Evolutionary conservation across 2,888 invertebrate genomes (phyloP).

Genomic region (Eupithecia insigniata): DNA sequence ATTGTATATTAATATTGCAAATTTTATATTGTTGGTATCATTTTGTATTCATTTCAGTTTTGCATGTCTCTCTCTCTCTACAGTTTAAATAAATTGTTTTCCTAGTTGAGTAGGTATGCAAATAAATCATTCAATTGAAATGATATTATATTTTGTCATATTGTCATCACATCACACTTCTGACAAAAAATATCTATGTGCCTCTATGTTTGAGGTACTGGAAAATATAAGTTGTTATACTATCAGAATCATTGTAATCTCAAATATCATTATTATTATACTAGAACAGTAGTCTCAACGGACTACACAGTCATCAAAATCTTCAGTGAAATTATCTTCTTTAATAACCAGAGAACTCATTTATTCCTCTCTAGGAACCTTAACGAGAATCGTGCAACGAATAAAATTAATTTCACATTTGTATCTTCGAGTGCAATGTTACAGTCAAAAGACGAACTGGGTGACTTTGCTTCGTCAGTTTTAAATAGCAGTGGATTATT

Average conservation of each 20-base stretch:
- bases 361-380: slow-evolving; percentile 5
- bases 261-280: neutral
- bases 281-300: neutral
- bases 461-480: neutral
- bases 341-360: neutral
- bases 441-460: slow-evolving; percentile 5
- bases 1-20: neutral
- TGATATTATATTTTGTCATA: no score
- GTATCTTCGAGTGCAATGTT: slow-evolving; percentile 1
- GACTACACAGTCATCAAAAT: neutral
- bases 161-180: neutral
- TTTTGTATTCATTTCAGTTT: neutral
- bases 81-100: neutral
- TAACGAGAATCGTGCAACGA: slow-evolving; percentile 30
- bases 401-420: slow-evolving; percentile 21
- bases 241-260: no score
- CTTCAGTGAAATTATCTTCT: neutral
- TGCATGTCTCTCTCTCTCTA: neutral
- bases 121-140: neutral
- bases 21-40: neutral
- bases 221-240: neutral
- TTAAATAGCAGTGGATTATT: neutral
- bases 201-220: neutral
- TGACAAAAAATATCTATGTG: neutral
- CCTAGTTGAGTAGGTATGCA: neutral